Conservation (phyloP, 2,113 vertebrate genomes). For the Centropus bengalensis region DNA sequence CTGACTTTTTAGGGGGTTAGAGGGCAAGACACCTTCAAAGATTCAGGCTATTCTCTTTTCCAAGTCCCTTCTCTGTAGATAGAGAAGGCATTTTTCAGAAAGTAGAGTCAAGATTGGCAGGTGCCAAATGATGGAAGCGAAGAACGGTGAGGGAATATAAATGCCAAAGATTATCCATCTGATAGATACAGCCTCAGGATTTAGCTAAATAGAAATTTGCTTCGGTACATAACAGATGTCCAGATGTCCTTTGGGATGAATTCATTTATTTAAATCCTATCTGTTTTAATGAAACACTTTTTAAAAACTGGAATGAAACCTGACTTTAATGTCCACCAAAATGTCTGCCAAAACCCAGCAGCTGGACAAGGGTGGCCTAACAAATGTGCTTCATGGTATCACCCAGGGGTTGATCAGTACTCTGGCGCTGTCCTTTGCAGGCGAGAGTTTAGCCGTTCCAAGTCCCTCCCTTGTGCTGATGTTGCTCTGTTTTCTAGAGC, state of each 20-base stretch:
- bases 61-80: not conserved
- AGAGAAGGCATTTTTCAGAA: not conserved
- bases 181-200: not conserved
- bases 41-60: not conserved
- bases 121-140: not conserved
- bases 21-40: not conserved
- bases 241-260: constrained; percentile 1
- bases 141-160: not conserved
- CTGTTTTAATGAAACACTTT: not conserved
- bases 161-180: not conserved
- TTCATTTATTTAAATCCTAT: constrained; percentile 4
- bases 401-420: not conserved
- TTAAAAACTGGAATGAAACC: not conserved
- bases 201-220: constrained; percentile 9
- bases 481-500: not conserved
- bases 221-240: not conserved
- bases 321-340: not conserved
- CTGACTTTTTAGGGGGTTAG: not conserved
- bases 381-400: not conserved
- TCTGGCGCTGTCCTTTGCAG: not conserved
- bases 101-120: not conserved
- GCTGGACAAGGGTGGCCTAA: not conserved
- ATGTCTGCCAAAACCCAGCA: not conserved
- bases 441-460: fast-evolving
- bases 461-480: not conserved